Base-by-base conservation (phyloP, 2,113 vertebrate species). In the Colistium nudipinnis region DNA sequence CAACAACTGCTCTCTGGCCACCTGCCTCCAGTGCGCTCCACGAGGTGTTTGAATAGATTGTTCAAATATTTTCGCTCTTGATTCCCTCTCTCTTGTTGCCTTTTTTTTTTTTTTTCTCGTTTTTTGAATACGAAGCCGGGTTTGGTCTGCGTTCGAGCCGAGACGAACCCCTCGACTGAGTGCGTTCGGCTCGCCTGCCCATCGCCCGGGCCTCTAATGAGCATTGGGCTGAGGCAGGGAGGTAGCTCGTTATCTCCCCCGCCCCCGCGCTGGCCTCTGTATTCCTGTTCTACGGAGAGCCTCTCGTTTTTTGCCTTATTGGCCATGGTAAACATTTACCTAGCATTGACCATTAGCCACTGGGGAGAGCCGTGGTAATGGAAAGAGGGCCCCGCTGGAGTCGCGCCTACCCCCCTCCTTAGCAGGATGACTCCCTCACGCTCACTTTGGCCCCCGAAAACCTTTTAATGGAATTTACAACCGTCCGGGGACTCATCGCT, bases 11-110 rank as follows among this genome's bases (percentile, higher is more conserved):
- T 93, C 89, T 89, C 89, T 92, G 91, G 90, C 89, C 81, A 83
- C 72, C 72, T 77, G 90, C 90, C 89, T 81, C 84, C 74, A 66
- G 74, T 81, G 83, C 84, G 77, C 82, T 89, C 90, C 92, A 93
- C 90, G 84, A 92, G 92, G 88, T 94, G 91, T 94, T 93, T 93
- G 91, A 91, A 93, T 93, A 93, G 89, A 90, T 90, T 93, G 89
- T 91, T 93, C 92, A 93, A 93, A 94, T 94, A 94, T 93, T 94
- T 93, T 94, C 86, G 88, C 90, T 91, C 87, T 86, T 88, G 85
- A 90, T 87, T 91, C 87, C 61, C 70, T 73, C 65, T 69, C 70
- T 79, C 69, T 78, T 19, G 19, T 51, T 27, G n/a, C n/a, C n/a
- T n/a, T n/a, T n/a, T 43, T 43, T 43, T 16, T 43, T 43, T 43